phyloP scores from a whole-genome alignment of 1,140 invertebrate species.

The Oedothorax gibbosus region DNA sequence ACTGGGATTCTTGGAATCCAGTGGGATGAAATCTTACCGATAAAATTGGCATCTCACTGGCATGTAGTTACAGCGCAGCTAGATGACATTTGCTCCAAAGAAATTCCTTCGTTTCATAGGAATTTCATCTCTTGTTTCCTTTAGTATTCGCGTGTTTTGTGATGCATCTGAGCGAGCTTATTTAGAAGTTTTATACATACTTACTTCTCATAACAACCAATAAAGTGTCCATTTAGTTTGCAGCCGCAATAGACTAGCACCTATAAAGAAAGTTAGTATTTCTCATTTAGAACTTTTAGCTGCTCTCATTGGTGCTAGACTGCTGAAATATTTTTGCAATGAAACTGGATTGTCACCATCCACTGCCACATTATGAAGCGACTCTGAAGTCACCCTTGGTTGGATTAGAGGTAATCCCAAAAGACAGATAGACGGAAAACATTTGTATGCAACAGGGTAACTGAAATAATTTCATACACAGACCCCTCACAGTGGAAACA shows the following conservation, averaged over 20 bases:
- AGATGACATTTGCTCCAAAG: too few relatives aligned
- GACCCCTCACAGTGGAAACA: slow-evolving; percentile 20
- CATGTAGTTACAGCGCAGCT: too few relatives aligned
- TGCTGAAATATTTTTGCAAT: slow-evolving; percentile 21
- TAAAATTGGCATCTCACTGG: too few relatives aligned
- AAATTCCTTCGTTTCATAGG: too few relatives aligned
- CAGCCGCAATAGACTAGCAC: not conserved
- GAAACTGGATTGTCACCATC: not conserved
- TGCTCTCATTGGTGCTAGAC: slow-evolving; percentile 8
- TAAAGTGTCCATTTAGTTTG: not conserved
- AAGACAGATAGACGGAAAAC: slow-evolving; percentile 25
- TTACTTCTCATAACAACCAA: not conserved
- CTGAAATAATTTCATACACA: slow-evolving; percentile 5
- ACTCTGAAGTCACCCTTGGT: slow-evolving; percentile 11
- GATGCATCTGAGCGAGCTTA: not conserved
- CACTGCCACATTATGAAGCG: slow-evolving; percentile 2
- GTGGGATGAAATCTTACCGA: not conserved
- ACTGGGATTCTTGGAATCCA: not conserved
- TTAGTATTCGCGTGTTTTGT: not conserved
- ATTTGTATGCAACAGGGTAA: slow-evolving; percentile 20
- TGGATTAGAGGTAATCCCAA: slow-evolving; percentile 31
- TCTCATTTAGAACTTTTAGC: not conserved
- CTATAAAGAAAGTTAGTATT: slow-evolving; percentile 17
- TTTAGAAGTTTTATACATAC: not conserved
- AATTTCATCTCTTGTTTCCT: not conserved